Conservation (phyloP, 2,888 invertebrate genomes). For the Nemotelus nigrinus region DNA sequence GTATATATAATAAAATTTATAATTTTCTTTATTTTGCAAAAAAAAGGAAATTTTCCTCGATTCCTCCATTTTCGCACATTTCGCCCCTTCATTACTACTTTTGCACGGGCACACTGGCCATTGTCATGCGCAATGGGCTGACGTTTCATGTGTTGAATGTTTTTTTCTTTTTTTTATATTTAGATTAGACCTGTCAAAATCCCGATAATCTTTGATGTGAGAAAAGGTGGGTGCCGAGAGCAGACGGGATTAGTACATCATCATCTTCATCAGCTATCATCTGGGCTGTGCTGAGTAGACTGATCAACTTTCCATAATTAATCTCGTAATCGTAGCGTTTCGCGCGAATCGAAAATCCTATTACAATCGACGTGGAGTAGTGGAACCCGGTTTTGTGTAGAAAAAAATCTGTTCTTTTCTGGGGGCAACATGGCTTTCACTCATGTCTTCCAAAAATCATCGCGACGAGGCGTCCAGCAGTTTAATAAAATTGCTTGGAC, state of each 20-base stretch:
- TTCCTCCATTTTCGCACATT: no score
- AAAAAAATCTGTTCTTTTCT: neutral
- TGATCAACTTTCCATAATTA: neutral
- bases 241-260: neutral
- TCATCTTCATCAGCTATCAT: neutral
- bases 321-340: slow-evolving; percentile 20
- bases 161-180: neutral
- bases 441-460: slow-evolving; percentile 57
- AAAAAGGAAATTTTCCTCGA: no score
- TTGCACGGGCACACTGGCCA: no score
- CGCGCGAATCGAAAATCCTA: slow-evolving; percentile 16
- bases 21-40: no score
- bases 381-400: no score
- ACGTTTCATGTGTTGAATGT: neutral
- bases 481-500: slow-evolving; percentile 55
- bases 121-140: neutral
- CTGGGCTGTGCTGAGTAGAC: neutral
- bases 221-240: neutral
- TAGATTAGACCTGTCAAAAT: slow-evolving; percentile 8
- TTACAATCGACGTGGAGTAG: neutral
- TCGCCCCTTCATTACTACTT: no score
- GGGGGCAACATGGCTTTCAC: slow-evolving; percentile 36
- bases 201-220: slow-evolving; percentile 11
- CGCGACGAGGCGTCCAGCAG: slow-evolving; percentile 58
- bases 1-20: no score